A percentile compares a stretch with the other conserved stretches of the same genome.
Evolutionary conservation across 2,797 vertebrate species (phyloP).

Genomic region (Antrozous pallidus): DNA sequence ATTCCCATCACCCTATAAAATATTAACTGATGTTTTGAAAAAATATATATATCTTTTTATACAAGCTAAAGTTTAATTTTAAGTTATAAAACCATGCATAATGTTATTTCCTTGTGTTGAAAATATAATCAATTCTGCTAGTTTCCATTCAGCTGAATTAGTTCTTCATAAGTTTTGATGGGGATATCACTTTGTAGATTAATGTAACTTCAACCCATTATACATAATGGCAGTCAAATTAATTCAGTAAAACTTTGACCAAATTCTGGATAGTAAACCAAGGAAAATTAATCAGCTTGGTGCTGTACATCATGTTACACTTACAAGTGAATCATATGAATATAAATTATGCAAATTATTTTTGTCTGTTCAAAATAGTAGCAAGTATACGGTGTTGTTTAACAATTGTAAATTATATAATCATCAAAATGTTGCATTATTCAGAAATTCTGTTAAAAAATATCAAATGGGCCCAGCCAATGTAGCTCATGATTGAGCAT

Average conservation of each 20-base stretch:
- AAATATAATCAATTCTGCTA: slow-evolving; percentile 73
- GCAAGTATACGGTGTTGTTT: background rate
- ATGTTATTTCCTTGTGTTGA: slow-evolving; percentile 53
- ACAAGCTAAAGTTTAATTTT: slow-evolving; percentile 47
- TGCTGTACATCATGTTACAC: slow-evolving; percentile 44
- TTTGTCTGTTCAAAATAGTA: slow-evolving; percentile 38
- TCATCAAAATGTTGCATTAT: slow-evolving; percentile 37
- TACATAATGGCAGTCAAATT: slow-evolving; percentile 79
- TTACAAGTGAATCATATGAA: slow-evolving; percentile 42
- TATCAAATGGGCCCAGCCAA: background rate
- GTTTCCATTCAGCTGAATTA: slow-evolving; percentile 77
- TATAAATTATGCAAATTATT: slow-evolving; percentile 55
- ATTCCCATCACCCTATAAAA: slow-evolving; percentile 8
- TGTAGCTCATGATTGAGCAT: too few relatives aligned
- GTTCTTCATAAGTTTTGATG: slow-evolving; percentile 75
- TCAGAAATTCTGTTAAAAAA: slow-evolving; percentile 5
- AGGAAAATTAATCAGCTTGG: slow-evolving; percentile 76
- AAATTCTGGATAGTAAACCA: slow-evolving; percentile 72
- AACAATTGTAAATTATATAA: background rate
- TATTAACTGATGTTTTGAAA: slow-evolving; percentile 13
- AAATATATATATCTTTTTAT: background rate
- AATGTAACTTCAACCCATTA: slow-evolving; percentile 79
- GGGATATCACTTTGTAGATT: slow-evolving; percentile 76
- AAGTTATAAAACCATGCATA: slow-evolving; percentile 31
- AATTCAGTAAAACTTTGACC: slow-evolving; percentile 81